Evolutionary conservation across 37 sponge, comb jelly and placozoan species (phyloP).

Genomic region (Cliona cf. orientalis): DNA sequence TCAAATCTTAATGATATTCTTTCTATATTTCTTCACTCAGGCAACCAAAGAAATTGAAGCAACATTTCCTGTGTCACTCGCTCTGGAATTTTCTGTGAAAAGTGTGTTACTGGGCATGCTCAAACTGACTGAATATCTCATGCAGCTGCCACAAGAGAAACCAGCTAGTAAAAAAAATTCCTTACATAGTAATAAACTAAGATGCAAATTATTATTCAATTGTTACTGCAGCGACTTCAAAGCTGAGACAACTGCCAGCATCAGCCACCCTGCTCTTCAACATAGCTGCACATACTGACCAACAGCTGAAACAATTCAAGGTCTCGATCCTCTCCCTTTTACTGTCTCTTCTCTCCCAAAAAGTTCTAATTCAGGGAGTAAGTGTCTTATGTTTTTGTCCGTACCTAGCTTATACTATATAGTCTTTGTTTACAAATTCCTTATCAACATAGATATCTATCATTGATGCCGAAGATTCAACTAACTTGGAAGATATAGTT

Average conservation of each 20-base stretch:
- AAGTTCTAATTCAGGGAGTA: background rate
- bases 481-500: no score
- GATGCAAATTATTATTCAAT: background rate
- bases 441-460: background rate
- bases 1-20: background rate
- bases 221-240: background rate
- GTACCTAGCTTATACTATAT: no score
- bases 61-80: slow-evolving; percentile 15
- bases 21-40: background rate
- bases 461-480: background rate
- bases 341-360: slow-evolving; percentile 29
- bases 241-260: slow-evolving; percentile 30
- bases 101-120: slow-evolving; percentile 36
- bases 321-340: slow-evolving; percentile 34
- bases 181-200: background rate
- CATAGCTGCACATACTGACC: slow-evolving; percentile 43
- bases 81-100: slow-evolving; percentile 25
- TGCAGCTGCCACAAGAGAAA: slow-evolving; percentile 64
- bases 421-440: background rate
- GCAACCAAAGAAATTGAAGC: background rate
- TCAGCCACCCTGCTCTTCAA: slow-evolving; percentile 43
- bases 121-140: slow-evolving; percentile 49
- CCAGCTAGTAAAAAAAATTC: slow-evolving; percentile 41
- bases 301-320: slow-evolving; percentile 72
- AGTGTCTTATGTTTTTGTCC: no score